These are phyloP conservation scores for Athalia circularis DNA, from an alignment of 2,888 invertebrate genomes.

Conservation along the genomic window DNA sequence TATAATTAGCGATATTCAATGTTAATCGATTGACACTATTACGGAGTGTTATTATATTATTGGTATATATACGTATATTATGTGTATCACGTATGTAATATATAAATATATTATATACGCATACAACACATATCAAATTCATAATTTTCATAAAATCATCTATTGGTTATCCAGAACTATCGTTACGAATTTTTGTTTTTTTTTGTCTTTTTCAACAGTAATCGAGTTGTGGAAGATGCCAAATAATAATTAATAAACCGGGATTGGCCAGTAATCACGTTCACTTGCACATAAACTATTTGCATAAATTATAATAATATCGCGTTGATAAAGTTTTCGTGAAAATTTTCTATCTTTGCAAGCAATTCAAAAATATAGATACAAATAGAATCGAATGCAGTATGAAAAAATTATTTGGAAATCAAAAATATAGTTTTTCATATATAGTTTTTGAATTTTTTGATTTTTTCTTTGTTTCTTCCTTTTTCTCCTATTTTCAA, in stretches of 20 bases:
- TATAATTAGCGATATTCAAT: background rate
- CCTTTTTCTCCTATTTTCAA: too few species aligned
- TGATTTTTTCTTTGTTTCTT: too few species aligned
- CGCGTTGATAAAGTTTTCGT: too few species aligned
- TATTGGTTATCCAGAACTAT: background rate
- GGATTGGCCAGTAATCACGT: too few species aligned
- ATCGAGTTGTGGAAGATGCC: background rate
- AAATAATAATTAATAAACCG: background rate
- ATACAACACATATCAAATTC: conserved; percentile 34
- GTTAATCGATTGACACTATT: conserved; percentile 2
- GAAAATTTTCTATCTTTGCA: too few species aligned
- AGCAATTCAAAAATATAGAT: background rate
- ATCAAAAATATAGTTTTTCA: too few species aligned
- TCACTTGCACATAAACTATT: too few species aligned
- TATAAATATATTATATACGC: background rate
- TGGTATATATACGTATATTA: background rate
- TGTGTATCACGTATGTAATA: conserved; percentile 7
- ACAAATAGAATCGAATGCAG: background rate
- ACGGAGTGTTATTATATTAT: background rate
- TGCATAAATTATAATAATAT: too few species aligned
- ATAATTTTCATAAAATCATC: conserved; percentile 13
- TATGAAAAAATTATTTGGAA: too few species aligned
- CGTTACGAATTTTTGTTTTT: background rate
- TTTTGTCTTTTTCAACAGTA: background rate
- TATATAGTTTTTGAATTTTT: too few species aligned